These are phyloP conservation scores for Zele albiditarsus DNA, from an alignment of 2,888 invertebrate species.

Conservation along the genomic window DNA sequence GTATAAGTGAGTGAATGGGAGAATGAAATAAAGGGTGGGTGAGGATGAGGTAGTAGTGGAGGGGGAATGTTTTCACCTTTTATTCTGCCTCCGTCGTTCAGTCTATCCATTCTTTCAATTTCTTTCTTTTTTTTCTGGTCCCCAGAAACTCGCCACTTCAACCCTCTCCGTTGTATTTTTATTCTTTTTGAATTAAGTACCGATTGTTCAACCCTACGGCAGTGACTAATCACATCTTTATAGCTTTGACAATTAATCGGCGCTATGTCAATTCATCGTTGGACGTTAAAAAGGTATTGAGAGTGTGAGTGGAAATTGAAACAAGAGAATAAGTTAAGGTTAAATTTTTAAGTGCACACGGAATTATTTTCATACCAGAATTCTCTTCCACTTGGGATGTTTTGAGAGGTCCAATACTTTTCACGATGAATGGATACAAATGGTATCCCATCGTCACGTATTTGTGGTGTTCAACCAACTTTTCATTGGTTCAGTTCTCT, in stretches of 20 bases:
- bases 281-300: background rate
- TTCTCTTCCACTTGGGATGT: no score
- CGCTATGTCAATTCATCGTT: slow-evolving; percentile 32
- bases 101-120: background rate
- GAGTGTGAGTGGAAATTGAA: background rate
- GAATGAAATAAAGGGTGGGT: background rate
- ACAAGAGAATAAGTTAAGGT: background rate
- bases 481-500: no score
- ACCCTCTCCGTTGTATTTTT: background rate
- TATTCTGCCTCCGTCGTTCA: background rate
- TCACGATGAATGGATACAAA: no score
- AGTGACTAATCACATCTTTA: slow-evolving; percentile 43
- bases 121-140: background rate
- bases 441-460: no score
- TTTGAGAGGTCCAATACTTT: no score
- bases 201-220: slow-evolving; percentile 38
- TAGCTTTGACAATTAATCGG: slow-evolving; percentile 39
- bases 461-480: no score
- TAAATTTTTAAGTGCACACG: no score
- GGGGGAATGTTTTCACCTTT: slow-evolving; percentile 22
- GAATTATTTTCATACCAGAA: no score
- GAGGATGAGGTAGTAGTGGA: background rate
- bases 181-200: slow-evolving; percentile 33
- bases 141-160: background rate
- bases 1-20: slow-evolving; percentile 6